Percentiles rank a stretch among this genome's conserved stretches.
Conservation (phyloP, 35 echinoderm and acorn worm species). For the Ophiothrix spiculata region DNA sequence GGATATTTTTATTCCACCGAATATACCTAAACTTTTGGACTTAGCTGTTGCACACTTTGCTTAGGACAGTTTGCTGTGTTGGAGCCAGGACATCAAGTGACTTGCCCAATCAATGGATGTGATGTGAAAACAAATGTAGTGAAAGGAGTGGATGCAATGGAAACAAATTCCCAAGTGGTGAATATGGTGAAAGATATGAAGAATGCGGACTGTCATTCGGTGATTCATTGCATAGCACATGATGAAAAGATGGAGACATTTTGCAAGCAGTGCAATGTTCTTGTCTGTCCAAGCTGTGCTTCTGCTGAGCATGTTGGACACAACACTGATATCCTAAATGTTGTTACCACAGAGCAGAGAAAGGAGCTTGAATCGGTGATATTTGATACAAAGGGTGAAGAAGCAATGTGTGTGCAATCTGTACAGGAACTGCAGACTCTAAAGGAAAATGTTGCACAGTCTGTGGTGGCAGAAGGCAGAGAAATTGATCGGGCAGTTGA, state of each 20-base stretch:
- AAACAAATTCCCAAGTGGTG: not conserved
- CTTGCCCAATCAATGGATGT: not conserved
- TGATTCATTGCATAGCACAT: not conserved
- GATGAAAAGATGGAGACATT: not conserved
- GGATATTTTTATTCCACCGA: not conserved
- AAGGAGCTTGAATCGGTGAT: not conserved
- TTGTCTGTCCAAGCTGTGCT: not conserved
- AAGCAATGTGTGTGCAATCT: not conserved
- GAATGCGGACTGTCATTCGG: not conserved
- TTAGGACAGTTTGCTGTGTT: not conserved
- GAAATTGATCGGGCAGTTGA: not conserved
- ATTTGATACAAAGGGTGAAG: not conserved
- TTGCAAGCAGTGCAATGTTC: not conserved
- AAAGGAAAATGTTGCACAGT: not conserved
- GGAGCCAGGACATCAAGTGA: not conserved
- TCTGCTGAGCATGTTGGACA: not conserved
- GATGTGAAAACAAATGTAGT: not conserved
- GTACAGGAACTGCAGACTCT: not conserved
- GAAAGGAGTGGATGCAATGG: not conserved
- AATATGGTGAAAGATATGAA: not conserved
- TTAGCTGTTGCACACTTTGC: not conserved
- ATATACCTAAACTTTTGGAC: not conserved
- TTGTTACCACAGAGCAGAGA: not conserved
- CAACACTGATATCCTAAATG: not conserved
- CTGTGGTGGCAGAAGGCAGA: not conserved